phyloP scores from a whole-genome alignment of 2,113 vertebrate genomes.

The Triplophysa siluroides region DNA sequence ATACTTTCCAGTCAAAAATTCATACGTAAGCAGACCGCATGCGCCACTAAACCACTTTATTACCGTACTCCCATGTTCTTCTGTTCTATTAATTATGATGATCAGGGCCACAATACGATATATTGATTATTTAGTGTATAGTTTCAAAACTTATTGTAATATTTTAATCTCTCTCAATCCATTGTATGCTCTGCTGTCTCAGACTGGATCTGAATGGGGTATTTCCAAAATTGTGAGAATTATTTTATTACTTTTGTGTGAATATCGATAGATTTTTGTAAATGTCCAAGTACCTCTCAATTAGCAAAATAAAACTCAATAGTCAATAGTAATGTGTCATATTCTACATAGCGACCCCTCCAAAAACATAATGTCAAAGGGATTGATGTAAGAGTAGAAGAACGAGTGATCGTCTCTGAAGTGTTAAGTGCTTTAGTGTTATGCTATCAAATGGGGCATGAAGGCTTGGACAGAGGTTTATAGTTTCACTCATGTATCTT shows the following conservation, averaged over 20 bases:
- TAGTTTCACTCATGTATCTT: conserved; percentile 71
- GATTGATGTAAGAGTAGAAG: conserved; percentile 14
- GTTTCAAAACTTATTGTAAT: too few species aligned
- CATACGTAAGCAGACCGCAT: neutral
- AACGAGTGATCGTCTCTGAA: conserved; percentile 64
- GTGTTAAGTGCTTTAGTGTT: conserved; percentile 74
- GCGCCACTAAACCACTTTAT: neutral
- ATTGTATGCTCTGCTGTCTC: too few species aligned
- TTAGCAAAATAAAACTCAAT: conserved; percentile 5
- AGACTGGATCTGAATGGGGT: too few species aligned
- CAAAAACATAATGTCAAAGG: conserved; percentile 23
- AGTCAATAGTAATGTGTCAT: conserved; percentile 25
- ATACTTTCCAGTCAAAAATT: neutral
- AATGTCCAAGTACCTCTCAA: neutral
- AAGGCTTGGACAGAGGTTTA: conserved; percentile 74
- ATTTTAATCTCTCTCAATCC: too few species aligned
- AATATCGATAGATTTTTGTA: too few species aligned
- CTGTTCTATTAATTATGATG: too few species aligned
- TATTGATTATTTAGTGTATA: too few species aligned
- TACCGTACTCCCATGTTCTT: neutral
- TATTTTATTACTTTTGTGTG: too few species aligned
- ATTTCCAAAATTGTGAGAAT: too few species aligned
- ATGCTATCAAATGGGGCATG: conserved; percentile 75
- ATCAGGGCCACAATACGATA: too few species aligned
- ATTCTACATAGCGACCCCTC: conserved; percentile 27